phyloP scores from a whole-genome alignment of 2,888 invertebrate genomes.

The Hypena proboscidalis region DNA sequence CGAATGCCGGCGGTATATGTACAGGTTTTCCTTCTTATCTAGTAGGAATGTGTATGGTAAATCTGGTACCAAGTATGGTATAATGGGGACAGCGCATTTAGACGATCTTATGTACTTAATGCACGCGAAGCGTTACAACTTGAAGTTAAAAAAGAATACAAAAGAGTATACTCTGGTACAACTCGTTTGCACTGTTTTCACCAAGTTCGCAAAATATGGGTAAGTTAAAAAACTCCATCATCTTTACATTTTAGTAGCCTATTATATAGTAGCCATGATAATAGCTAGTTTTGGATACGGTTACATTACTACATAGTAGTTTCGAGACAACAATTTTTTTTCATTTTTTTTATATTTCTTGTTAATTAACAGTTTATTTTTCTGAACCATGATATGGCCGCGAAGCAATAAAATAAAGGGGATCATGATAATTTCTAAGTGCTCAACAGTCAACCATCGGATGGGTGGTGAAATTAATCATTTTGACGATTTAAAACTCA shows the following conservation, averaged over 20 bases:
- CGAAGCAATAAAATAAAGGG: too few relatives aligned
- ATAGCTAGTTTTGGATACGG: background rate
- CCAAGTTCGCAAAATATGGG: slow-evolving; percentile 70
- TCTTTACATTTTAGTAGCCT: too few relatives aligned
- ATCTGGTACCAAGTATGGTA: slow-evolving; percentile 46
- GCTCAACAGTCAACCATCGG: too few relatives aligned
- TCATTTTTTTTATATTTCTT: too few relatives aligned
- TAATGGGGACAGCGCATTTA: slow-evolving; percentile 57
- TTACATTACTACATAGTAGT: too few relatives aligned
- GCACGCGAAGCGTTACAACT: slow-evolving; percentile 44
- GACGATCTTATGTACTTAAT: slow-evolving; percentile 69
- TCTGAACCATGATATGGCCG: too few relatives aligned
- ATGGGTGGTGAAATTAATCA: too few relatives aligned
- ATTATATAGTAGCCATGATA: background rate
- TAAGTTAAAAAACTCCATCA: slow-evolving; percentile 48
- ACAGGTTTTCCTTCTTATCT: slow-evolving; percentile 52
- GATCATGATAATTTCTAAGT: too few relatives aligned
- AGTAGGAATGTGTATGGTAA: slow-evolving; percentile 54
- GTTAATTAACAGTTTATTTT: too few relatives aligned
- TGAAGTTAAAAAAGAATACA: slow-evolving; percentile 50
- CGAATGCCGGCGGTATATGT: slow-evolving; percentile 24
- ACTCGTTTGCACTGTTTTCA: slow-evolving; percentile 56
- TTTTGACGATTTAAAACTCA: too few relatives aligned
- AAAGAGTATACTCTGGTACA: slow-evolving; percentile 56
- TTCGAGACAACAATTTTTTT: too few relatives aligned